Evolutionary conservation across 2,113 vertebrate genomes (phyloP), one percentile per base, ranked within the genome.

Genomic region (Daphoenositta chrysoptera): DNA sequence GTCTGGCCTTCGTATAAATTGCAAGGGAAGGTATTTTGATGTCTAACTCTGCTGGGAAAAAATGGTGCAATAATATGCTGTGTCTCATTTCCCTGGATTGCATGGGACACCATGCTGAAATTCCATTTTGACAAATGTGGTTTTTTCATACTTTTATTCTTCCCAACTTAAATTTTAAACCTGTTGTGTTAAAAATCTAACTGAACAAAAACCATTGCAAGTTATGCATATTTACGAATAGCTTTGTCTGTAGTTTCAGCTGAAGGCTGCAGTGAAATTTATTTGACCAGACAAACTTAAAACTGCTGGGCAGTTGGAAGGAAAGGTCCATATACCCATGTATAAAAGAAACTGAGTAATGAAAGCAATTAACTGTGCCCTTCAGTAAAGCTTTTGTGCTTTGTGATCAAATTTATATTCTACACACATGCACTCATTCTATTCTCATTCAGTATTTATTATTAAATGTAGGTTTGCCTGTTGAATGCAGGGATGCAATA

Each of bases 1-100:
- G 71, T 94, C 87, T 86, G 84, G 77, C 87, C 92, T 96, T 94
- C 95, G 85, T 91, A 76, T 85, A 92, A 86, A 90, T 72, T 70
- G 18, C 37, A 92, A 58, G 40, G 31, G 90, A 96, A 95, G 83
- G 93, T 96, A 83, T 94, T 93, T 93, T 87, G 56, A 64, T 91
- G 87, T 87, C 70, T 88, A 84, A 71, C 17, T 92, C 69, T 87
- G 22, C 42, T 92, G 76, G 54, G 56, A 89, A 84, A 84, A 81
- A 83, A 75, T 37, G 24, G 16, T 92, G 12, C 79, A 78, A 44
- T 77, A 60, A 68, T 57, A 56, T 28, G 18, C 44, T 58, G 23
- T 51, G 11, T 76, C 24, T 79, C 54, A 33, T 66, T 93, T 90
- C 30, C 37, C 42, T 92, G 47, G 4, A 15, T 66, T 91, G 13